Percentiles rank a stretch among this genome's conserved stretches.
Evolutionary conservation across 2,113 vertebrate species (phyloP).

Genomic region (Pavo muticus): DNA sequence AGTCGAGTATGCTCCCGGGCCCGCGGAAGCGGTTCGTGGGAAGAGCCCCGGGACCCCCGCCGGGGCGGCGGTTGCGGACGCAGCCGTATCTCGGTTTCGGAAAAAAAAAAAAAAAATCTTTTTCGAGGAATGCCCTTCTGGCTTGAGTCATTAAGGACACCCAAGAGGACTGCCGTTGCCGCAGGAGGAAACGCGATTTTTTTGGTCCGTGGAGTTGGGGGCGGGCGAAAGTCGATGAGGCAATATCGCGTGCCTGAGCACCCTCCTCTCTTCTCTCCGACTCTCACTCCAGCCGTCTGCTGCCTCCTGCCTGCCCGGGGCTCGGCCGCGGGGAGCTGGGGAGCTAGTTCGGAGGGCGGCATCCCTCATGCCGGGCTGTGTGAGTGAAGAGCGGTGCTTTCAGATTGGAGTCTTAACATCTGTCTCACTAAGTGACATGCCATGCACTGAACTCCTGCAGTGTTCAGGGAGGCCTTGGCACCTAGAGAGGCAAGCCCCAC

Average conservation of each 20-base stretch:
- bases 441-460: fast-evolving
- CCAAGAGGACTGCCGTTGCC: background rate
- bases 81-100: background rate
- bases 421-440: fast-evolving
- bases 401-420: background rate
- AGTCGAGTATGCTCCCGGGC: background rate
- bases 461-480: fast-evolving
- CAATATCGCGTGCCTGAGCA: background rate
- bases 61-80: background rate
- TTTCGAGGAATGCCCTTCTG: background rate
- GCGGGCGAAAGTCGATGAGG: no score
- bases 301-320: background rate
- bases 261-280: background rate
- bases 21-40: background rate
- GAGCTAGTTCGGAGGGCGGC: background rate
- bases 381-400: fast-evolving
- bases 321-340: background rate
- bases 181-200: background rate
- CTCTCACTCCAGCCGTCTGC: background rate
- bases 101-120: no score
- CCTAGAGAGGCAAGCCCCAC: fast-evolving
- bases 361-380: background rate
- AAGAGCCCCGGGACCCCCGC: background rate
- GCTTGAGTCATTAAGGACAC: background rate
- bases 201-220: background rate